A percentile compares a stretch with the other conserved stretches of the same genome.
Conservation (phyloP, 2,113 vertebrate genomes). For the Carassius gibelio region DNA sequence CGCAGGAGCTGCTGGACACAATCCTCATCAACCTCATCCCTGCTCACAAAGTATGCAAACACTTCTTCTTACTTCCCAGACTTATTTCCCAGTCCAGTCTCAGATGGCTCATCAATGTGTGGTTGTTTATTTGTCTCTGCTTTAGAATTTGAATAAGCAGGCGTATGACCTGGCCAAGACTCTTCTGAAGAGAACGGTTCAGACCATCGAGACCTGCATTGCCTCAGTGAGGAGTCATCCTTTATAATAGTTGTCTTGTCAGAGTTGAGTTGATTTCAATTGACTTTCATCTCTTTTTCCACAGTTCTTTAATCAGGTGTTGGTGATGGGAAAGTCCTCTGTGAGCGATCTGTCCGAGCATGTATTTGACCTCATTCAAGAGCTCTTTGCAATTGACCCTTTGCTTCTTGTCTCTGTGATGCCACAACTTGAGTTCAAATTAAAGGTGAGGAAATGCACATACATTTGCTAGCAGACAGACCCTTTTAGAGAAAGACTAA, state of each 20-base stretch:
- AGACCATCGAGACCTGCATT: conserved; percentile 97
- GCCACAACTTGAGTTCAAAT: conserved; percentile 99
- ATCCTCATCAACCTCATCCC: conserved; percentile 99
- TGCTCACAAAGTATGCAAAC: conserved; percentile 83
- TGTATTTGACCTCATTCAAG: conserved; percentile 98
- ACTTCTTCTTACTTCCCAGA: neutral
- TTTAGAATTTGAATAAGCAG: conserved; percentile 98
- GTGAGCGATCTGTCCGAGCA: conserved; percentile 98
- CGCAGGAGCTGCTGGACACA: conserved; percentile 95
- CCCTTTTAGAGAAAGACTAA: neutral
- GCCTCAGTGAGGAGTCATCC: conserved; percentile 88
- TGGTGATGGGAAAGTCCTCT: conserved; percentile 97
- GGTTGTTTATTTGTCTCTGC: conserved; percentile 26
- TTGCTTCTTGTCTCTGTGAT: conserved; percentile 95
- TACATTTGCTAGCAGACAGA: neutral
- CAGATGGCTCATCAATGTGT: neutral
- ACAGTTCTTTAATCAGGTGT: conserved; percentile 99
- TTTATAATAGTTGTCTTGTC: too few species aligned
- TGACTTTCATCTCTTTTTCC: conserved; percentile 15
- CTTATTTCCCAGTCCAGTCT: neutral
- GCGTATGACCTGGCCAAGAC: conserved; percentile 97
- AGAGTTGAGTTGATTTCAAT: neutral
- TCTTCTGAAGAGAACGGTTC: conserved; percentile 94
- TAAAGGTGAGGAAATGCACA: conserved; percentile 79
- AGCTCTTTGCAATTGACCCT: conserved; percentile 97